Percentiles rank a stretch among this genome's conserved stretches.
Evolutionary conservation across 92 coral and sea anemone species (phyloP).

Genomic region (Isaurus tuberculatus): DNA sequence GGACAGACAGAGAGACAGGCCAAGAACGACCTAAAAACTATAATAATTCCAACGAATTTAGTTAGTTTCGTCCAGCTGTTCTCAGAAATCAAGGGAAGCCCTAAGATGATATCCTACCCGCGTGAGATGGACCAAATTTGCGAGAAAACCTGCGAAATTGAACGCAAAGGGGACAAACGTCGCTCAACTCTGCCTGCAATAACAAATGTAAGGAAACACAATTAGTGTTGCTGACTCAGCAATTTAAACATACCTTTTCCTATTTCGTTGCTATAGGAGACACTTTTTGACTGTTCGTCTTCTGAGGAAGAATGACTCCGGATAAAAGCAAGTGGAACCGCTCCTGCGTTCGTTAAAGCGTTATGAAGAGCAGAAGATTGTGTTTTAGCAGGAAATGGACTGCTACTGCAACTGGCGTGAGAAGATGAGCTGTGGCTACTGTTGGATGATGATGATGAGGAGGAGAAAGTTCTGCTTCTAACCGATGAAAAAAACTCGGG

Average conservation of each 20-base stretch:
- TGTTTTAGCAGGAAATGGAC: background rate
- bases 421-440: background rate
- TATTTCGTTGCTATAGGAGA: background rate
- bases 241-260: conserved; percentile 1
- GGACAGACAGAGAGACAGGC: too few relatives aligned
- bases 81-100: too few relatives aligned
- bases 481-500: background rate
- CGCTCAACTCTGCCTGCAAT: too few relatives aligned
- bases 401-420: conserved; percentile 2
- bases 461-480: background rate
- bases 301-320: conserved; percentile 2
- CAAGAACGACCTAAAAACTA: too few relatives aligned
- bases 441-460: background rate
- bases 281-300: background rate
- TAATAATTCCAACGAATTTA: too few relatives aligned
- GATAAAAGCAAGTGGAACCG: background rate
- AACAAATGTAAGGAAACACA: too few relatives aligned
- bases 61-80: too few relatives aligned
- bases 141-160: background rate
- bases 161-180: too few relatives aligned
- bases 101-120: too few relatives aligned
- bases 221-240: too few relatives aligned
- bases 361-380: background rate
- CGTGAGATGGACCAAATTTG: too few relatives aligned
- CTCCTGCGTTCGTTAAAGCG: background rate